These are phyloP conservation scores for Ibycter americanus DNA, from an alignment of 2,797 vertebrate species.

Conservation along the genomic window DNA sequence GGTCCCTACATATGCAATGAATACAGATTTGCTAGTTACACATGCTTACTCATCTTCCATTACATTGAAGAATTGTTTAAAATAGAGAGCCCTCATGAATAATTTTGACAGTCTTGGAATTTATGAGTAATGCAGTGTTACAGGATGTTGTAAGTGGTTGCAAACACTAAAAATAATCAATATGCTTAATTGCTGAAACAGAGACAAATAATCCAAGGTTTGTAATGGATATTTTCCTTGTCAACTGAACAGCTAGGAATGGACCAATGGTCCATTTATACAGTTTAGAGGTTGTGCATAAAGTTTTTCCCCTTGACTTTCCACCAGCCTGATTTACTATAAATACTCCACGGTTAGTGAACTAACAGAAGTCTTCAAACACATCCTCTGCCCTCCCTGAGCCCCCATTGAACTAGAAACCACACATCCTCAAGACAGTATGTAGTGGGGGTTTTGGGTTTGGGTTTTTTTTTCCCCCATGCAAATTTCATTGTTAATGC, in stretches of 20 bases:
- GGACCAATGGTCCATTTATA: background rate
- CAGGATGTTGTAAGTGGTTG: background rate
- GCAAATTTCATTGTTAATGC: background rate
- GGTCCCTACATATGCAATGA: background rate
- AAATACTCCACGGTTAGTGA: background rate
- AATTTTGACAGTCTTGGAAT: background rate
- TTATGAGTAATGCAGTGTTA: background rate
- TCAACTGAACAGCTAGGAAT: background rate
- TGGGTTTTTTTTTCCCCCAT: too few relatives aligned
- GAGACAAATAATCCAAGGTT: background rate
- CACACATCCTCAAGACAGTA: background rate
- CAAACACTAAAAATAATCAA: background rate
- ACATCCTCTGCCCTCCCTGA: background rate
- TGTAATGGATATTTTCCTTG: background rate
- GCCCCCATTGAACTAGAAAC: background rate
- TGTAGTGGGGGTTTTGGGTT: background rate
- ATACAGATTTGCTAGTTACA: background rate
- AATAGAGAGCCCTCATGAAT: constrained; percentile 12
- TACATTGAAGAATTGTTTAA: background rate
- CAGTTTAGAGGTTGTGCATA: background rate
- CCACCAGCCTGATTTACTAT: background rate
- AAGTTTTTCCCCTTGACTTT: background rate
- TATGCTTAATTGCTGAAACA: background rate
- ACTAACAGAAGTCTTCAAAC: background rate
- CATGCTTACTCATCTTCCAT: background rate